Evolutionary conservation across 2,113 vertebrate species (phyloP).

Genomic region (Ameiurus melas): DNA sequence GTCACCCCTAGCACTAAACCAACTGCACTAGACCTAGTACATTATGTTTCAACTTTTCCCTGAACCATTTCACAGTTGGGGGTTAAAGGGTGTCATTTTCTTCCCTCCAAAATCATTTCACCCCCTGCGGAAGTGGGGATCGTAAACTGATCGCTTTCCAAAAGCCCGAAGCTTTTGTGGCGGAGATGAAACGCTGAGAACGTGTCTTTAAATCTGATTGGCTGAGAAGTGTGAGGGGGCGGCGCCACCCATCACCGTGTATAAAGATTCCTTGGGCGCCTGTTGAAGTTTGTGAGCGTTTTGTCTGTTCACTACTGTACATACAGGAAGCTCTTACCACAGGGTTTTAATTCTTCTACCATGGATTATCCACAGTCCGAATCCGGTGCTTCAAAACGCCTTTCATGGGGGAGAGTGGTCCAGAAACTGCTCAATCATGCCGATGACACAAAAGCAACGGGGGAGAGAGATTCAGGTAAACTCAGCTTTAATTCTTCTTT

Average conservation of each 20-base stretch:
- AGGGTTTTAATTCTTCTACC: neutral
- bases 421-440: constrained; percentile 66
- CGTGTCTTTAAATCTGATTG: constrained; percentile 69
- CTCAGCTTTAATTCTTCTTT: neutral
- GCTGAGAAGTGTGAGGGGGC: constrained; percentile 58
- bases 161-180: neutral
- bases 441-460: constrained; percentile 51
- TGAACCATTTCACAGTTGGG: constrained; percentile 10
- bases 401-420: constrained; percentile 71
- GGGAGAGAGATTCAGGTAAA: constrained; percentile 61
- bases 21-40: neutral
- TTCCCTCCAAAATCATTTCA: neutral
- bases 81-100: neutral
- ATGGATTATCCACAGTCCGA: constrained; percentile 54
- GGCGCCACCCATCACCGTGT: neutral
- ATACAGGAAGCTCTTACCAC: neutral
- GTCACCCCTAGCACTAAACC: neutral
- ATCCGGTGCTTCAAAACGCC: constrained; percentile 58
- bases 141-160: neutral
- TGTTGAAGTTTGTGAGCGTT: neutral
- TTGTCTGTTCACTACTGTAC: neutral
- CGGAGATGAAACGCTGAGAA: neutral
- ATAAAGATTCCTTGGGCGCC: neutral
- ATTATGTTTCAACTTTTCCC: neutral
- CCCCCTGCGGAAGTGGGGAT: neutral